These are phyloP conservation scores for Papilio gigon DNA, from an alignment of 2,888 invertebrate genomes.

Conservation along the genomic window DNA sequence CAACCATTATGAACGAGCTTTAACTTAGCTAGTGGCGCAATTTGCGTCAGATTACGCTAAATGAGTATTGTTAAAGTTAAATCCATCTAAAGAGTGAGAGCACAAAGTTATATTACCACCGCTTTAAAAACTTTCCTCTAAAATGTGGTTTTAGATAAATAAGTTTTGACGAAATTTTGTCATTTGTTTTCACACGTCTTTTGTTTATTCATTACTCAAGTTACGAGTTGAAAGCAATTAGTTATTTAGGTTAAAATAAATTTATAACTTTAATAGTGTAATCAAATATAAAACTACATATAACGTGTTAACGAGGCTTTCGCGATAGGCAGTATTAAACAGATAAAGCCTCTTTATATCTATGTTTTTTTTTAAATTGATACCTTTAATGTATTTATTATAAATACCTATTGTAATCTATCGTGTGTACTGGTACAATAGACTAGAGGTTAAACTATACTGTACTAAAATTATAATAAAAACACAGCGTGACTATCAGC, in stretches of 20 bases:
- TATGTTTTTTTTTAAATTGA: too few relatives aligned
- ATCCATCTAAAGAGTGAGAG: slow-evolving; percentile 19
- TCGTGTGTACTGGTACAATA: too few relatives aligned
- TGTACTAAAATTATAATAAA: too few relatives aligned
- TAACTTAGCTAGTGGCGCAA: slow-evolving; percentile 25
- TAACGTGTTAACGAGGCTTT: too few relatives aligned
- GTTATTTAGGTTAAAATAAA: not conserved
- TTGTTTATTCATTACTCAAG: not conserved
- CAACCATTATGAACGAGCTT: slow-evolving; percentile 7
- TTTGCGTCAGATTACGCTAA: slow-evolving; percentile 33
- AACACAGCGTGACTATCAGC: too few relatives aligned
- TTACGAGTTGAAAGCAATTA: not conserved
- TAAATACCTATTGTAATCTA: too few relatives aligned
- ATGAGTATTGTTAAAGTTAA: slow-evolving; percentile 29
- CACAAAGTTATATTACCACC: slow-evolving; percentile 20
- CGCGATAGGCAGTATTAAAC: too few relatives aligned
- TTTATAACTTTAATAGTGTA: not conserved
- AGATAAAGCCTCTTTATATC: too few relatives aligned
- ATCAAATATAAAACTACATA: too few relatives aligned
- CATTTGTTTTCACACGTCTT: slow-evolving; percentile 15
- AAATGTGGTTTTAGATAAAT: slow-evolving; percentile 25
- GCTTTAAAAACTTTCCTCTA: slow-evolving; percentile 29
- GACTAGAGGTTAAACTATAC: too few relatives aligned
- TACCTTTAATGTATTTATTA: too few relatives aligned
- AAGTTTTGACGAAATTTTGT: slow-evolving; percentile 7